These are phyloP conservation scores for Steromphala cineraria DNA, from an alignment of 2,888 invertebrate genomes.

Conservation along the genomic window DNA sequence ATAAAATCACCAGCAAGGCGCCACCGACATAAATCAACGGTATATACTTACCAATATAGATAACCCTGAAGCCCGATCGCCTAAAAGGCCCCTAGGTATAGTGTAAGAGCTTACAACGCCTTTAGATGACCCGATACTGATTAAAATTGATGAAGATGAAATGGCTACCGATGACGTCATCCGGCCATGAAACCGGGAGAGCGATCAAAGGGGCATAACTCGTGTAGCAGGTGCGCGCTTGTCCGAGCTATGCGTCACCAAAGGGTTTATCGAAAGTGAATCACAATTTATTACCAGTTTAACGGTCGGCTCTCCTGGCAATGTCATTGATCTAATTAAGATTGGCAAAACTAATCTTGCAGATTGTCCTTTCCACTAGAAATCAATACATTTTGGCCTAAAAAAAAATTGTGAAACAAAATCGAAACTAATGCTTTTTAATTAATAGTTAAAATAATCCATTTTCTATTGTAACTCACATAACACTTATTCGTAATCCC, in stretches of 20 bases:
- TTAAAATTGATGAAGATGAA: slow-evolving; percentile 24
- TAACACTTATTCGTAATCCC: no score
- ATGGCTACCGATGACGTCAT: slow-evolving; percentile 40
- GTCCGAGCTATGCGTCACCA: neutral
- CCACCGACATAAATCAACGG: neutral
- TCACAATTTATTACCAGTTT: no score
- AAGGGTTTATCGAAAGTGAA: neutral
- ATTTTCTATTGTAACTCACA: no score
- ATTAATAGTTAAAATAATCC: no score
- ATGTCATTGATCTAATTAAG: no score
- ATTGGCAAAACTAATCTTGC: no score
- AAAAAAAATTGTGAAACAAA: no score
- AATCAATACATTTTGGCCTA: no score
- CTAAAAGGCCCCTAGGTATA: neutral
- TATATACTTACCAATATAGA: neutral
- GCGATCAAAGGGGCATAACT: slow-evolving; percentile 22
- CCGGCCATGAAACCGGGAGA: slow-evolving; percentile 9
- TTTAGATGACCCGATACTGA: neutral
- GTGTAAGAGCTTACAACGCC: neutral
- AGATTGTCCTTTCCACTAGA: no score
- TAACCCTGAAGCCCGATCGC: neutral
- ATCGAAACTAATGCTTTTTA: no score
- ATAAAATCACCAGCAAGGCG: neutral
- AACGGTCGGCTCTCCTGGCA: no score
- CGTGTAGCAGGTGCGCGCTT: neutral